These are phyloP conservation scores for Amphilophus citrinellus DNA, from an alignment of 2,113 vertebrate genomes.

Conservation along the genomic window DNA sequence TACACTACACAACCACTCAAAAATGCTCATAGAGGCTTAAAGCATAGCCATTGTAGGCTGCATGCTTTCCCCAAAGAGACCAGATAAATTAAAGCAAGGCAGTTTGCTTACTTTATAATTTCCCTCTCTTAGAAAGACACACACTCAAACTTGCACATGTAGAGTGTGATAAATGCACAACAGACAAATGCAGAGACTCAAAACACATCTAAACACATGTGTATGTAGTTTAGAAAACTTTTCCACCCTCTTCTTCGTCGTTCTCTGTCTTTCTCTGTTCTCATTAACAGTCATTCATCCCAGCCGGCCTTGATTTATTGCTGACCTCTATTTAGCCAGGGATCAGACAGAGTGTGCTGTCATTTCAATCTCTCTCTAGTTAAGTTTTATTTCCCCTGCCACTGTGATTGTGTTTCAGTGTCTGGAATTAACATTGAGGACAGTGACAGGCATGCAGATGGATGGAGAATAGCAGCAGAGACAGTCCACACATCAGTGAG, in stretches of 20 bases:
- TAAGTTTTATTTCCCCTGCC: slow-evolving; percentile 64
- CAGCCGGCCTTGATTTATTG: slow-evolving; percentile 60
- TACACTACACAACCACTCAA: neutral
- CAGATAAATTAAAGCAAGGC: slow-evolving; percentile 46
- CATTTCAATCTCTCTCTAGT: slow-evolving; percentile 65
- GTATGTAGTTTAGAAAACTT: slow-evolving; percentile 22
- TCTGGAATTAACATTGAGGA: slow-evolving; percentile 65
- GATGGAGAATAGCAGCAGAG: slow-evolving; percentile 22
- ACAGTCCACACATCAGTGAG: slow-evolving; percentile 17
- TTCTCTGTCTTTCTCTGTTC: slow-evolving; percentile 34
- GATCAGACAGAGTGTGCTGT: slow-evolving; percentile 68
- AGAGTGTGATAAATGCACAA: slow-evolving; percentile 19
- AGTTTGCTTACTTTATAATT: slow-evolving; percentile 46
- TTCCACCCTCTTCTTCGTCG: neutral
- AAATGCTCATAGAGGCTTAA: slow-evolving; percentile 8
- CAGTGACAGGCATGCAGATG: slow-evolving; percentile 52
- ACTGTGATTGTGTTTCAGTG: slow-evolving; percentile 66
- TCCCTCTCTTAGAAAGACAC: slow-evolving; percentile 21
- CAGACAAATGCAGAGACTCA: slow-evolving; percentile 8
- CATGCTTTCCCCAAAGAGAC: slow-evolving; percentile 18
- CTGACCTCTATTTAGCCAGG: slow-evolving; percentile 69
- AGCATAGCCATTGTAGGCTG: slow-evolving; percentile 5
- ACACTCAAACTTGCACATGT: neutral
- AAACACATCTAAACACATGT: slow-evolving; percentile 21
- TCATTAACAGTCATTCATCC: slow-evolving; percentile 64